Base-by-base conservation (phyloP, 2,113 vertebrate species). In the Micronycteris hirsuta region DNA sequence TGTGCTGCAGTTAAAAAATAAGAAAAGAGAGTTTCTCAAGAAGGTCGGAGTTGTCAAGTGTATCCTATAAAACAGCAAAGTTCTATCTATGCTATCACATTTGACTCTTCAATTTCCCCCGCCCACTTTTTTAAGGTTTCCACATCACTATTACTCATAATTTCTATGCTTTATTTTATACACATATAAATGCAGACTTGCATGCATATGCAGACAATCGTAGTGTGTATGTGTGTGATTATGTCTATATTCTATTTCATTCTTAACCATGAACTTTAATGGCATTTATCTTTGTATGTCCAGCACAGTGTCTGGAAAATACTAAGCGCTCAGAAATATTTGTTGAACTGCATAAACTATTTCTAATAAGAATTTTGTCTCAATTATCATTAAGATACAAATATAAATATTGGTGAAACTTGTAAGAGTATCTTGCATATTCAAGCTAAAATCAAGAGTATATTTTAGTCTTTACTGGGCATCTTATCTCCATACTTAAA, bases 401-500 rank as follows among this genome's bases (percentile, higher is more conserved):
- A 41, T 92, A 26, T 20, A 77, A 89, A 54, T 54, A 65, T 8
- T 14, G n/a, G 43, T 88, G 7, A 68, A 88, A 76, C 16, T 71
- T n/a, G 7, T 47, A 82, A 65, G 26, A 38, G 1, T 1, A 77
- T 61, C 58, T 78, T 90, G 3, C 2, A 56, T 68, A 56, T 63
- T 56, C 54, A 84, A 54, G 6, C 4, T 11, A 58, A 93, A 77
- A 77, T 13, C 3, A 45, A 47, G 14, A n/a, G 3, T 12, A 31
- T 81, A 81, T 70, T 68, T 80, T 38, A 89, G 22, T 76, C 36
- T 9, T 77, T 31, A 77, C 38, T 26, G 13, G 3, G 7, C 2
- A 63, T 90, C 86, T 94, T 89, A 68, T 84, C 16, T 85, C 80
- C 71, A 22, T 14, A 84, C 2, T 45, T 88, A 31, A 85, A 94